phyloP scores from a whole-genome alignment of 2,888 invertebrate species.

The Volucella inflata region DNA sequence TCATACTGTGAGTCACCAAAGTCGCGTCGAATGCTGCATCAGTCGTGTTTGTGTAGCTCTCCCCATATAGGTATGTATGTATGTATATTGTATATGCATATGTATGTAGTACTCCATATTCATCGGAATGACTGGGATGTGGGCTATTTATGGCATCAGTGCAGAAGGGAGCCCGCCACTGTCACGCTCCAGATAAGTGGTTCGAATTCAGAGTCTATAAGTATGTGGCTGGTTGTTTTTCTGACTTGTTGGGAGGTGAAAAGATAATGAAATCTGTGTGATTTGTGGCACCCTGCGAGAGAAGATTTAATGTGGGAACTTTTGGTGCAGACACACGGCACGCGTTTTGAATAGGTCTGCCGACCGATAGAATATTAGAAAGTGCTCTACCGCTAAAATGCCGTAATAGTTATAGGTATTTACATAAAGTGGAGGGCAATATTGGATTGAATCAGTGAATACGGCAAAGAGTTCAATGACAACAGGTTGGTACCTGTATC shows the following conservation, averaged over 20 bases:
- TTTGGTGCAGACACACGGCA: slow-evolving; percentile 77
- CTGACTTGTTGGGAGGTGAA: slow-evolving; percentile 61
- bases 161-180: slow-evolving; percentile 47
- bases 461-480: slow-evolving; percentile 64
- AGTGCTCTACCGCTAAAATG: slow-evolving; percentile 37
- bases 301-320: slow-evolving; percentile 78
- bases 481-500: slow-evolving; percentile 59
- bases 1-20: too few relatives aligned
- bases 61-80: too few relatives aligned
- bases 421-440: slow-evolving; percentile 56
- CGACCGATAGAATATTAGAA: slow-evolving; percentile 19
- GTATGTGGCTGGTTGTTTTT: slow-evolving; percentile 43
- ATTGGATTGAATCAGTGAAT: slow-evolving; percentile 39
- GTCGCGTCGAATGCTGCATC: not conserved
- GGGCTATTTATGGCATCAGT: slow-evolving; percentile 70
- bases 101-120: slow-evolving; percentile 10
- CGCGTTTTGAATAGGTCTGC: slow-evolving; percentile 72
- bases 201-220: slow-evolving; percentile 48
- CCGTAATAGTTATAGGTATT: not conserved
- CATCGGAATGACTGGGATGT: slow-evolving; percentile 48
- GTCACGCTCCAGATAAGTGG: slow-evolving; percentile 69
- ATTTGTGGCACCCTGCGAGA: slow-evolving; percentile 72
- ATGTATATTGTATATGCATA: too few relatives aligned
- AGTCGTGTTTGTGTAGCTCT: slow-evolving; percentile 12
- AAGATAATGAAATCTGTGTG: slow-evolving; percentile 72